Percentiles rank a stretch among this genome's conserved stretches.
Evolutionary conservation across 2,888 invertebrate genomes (phyloP).

Genomic region (Synanthedon formicaeformis): DNA sequence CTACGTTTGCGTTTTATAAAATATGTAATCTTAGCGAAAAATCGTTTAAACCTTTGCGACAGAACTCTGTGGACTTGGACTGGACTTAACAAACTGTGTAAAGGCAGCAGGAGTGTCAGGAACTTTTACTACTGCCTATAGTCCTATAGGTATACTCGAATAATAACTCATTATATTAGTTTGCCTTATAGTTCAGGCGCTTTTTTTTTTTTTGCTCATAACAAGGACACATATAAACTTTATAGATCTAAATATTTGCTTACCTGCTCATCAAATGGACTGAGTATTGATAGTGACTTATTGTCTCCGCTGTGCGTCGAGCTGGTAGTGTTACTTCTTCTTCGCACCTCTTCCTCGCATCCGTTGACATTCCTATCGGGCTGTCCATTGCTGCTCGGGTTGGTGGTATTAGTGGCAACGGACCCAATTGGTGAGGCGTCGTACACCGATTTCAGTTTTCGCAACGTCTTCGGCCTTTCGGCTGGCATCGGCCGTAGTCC

Average conservation of each 20-base stretch:
- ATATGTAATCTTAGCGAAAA: too few relatives aligned
- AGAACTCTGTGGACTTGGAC: too few relatives aligned
- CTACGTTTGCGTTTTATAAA: too few relatives aligned
- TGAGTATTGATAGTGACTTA: constrained; percentile 73
- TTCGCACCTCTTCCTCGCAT: constrained; percentile 63
- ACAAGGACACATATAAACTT: too few relatives aligned
- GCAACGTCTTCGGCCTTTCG: constrained; percentile 80
- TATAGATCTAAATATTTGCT: constrained; percentile 3
- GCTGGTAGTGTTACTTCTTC: constrained; percentile 53
- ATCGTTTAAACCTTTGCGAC: too few relatives aligned
- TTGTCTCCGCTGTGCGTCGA: constrained; percentile 57
- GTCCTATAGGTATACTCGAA: too few relatives aligned
- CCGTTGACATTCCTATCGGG: constrained; percentile 44
- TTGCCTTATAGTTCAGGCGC: too few relatives aligned
- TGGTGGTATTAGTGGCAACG: constrained; percentile 26
- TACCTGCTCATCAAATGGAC: constrained; percentile 87
- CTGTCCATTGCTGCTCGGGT: constrained; percentile 57
- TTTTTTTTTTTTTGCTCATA: too few relatives aligned
- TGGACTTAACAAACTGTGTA: too few relatives aligned
- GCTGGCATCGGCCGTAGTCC: constrained; percentile 72
- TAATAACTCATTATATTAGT: too few relatives aligned
- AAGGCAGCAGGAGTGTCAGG: too few relatives aligned
- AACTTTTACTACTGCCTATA: too few relatives aligned
- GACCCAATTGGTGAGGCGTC: constrained; percentile 64
- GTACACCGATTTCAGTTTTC: constrained; percentile 81